These are phyloP conservation scores for Saguinus imperator DNA, from an alignment of 2,113 vertebrate species.

Conservation along the genomic window DNA sequence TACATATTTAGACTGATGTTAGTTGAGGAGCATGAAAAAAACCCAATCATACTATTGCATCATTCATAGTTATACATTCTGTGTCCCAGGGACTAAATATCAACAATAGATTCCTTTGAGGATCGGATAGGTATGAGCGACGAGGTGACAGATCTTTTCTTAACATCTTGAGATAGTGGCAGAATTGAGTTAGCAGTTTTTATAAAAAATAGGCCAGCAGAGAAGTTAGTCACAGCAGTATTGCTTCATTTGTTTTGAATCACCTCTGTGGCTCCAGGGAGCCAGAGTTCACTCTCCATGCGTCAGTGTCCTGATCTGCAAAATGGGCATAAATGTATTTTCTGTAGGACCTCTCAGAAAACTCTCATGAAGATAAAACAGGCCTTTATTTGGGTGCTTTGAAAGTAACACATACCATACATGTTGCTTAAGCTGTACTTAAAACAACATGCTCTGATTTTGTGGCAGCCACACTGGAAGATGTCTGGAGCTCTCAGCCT, in stretches of 20 bases:
- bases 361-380: not conserved
- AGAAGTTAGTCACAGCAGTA: not conserved
- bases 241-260: not conserved
- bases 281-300: fast-evolving
- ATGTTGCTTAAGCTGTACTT: not conserved
- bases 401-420: not conserved
- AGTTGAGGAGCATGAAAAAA: not conserved
- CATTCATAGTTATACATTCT: not conserved
- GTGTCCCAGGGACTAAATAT: not conserved
- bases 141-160: not conserved
- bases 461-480: not conserved
- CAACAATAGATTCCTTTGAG: not conserved
- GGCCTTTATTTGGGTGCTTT: not conserved
- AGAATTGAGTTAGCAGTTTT: not conserved
- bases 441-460: fast-evolving
- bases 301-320: not conserved
- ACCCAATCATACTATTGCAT: not conserved
- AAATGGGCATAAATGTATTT: not conserved
- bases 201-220: not conserved
- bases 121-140: not conserved
- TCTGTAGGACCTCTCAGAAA: not conserved
- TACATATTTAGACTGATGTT: not conserved
- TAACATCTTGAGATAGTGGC: not conserved
- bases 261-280: not conserved
- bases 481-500: not conserved